A percentile compares a stretch with the other conserved stretches of the same genome.
phyloP scores from a whole-genome alignment of 1,140 invertebrate species.

The Drosophila sproati region DNA sequence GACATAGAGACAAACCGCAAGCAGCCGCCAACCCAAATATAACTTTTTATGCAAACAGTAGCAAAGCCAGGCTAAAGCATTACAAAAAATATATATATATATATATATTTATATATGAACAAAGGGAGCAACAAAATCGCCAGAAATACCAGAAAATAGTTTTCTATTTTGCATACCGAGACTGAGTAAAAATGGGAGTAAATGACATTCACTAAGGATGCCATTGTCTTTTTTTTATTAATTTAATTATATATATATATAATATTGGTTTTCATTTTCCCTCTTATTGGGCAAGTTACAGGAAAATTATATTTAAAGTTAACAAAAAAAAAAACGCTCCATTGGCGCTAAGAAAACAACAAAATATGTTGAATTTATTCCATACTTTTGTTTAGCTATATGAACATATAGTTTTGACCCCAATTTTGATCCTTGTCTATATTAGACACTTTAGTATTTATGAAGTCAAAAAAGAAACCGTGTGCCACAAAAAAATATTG shows the following conservation, averaged over 20 bases:
- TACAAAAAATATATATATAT: slow-evolving; percentile 10
- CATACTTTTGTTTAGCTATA: slow-evolving; percentile 46
- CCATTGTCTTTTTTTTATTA: slow-evolving; percentile 21
- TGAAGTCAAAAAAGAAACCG: slow-evolving; percentile 37
- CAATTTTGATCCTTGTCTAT: slow-evolving; percentile 77
- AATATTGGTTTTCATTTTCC: slow-evolving; percentile 32
- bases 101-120: slow-evolving; percentile 18
- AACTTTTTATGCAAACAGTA: not conserved
- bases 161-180: slow-evolving; percentile 72
- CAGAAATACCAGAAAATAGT: slow-evolving; percentile 60
- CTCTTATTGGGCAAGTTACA: slow-evolving; percentile 55
- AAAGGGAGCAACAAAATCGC: slow-evolving; percentile 68
- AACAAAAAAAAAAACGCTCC: slow-evolving; percentile 51
- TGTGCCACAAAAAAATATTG: slow-evolving; percentile 28
- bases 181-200: slow-evolving; percentile 70
- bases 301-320: slow-evolving; percentile 63
- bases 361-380: slow-evolving; percentile 48
- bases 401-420: slow-evolving; percentile 68
- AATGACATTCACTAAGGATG: slow-evolving; percentile 35
- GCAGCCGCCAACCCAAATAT: slow-evolving; percentile 28
- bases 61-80: too few relatives aligned
- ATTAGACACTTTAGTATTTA: slow-evolving; percentile 74
- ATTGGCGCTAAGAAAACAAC: slow-evolving; percentile 50
- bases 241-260: not conserved
- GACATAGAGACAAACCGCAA: slow-evolving; percentile 32